Evolutionary conservation across 2,113 vertebrate genomes (phyloP).

Genomic region (Polyodon spathula): DNA sequence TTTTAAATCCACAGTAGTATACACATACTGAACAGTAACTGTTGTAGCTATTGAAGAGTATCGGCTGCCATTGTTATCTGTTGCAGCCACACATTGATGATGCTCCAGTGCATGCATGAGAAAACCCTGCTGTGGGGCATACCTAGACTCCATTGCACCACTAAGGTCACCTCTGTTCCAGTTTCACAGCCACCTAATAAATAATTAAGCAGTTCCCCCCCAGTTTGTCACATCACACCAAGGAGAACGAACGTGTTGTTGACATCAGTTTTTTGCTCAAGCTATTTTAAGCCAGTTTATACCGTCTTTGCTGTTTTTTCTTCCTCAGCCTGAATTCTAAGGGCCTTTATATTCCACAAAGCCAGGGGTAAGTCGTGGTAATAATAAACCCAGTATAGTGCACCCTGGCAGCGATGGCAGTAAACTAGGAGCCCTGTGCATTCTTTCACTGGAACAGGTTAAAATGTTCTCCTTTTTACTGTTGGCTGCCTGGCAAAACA

Average conservation of each 20-base stretch:
- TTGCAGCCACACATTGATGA: too few relatives aligned
- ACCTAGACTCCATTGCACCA: too few relatives aligned
- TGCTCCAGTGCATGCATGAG: too few relatives aligned
- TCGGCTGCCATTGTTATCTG: too few relatives aligned
- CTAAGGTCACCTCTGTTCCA: neutral
- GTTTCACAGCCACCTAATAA: neutral
- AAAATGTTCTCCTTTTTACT: conserved; percentile 44
- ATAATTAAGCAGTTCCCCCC: neutral
- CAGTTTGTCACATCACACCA: neutral
- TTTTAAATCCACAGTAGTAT: too few relatives aligned
- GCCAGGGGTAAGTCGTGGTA: neutral
- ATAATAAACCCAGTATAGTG: neutral
- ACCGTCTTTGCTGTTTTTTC: neutral
- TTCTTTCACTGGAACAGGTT: conserved; percentile 49
- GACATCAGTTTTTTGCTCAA: neutral
- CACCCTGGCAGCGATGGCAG: neutral
- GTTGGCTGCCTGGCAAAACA: conserved; percentile 55
- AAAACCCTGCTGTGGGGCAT: too few relatives aligned
- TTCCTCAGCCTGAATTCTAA: neutral
- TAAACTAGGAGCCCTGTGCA: neutral
- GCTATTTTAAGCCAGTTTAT: neutral
- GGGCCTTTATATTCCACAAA: neutral
- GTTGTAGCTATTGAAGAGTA: too few relatives aligned
- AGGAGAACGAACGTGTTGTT: neutral
- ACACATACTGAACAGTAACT: too few relatives aligned